Conservation (phyloP, 2,888 invertebrate species). For the Fissipunctia ypsillon region DNA sequence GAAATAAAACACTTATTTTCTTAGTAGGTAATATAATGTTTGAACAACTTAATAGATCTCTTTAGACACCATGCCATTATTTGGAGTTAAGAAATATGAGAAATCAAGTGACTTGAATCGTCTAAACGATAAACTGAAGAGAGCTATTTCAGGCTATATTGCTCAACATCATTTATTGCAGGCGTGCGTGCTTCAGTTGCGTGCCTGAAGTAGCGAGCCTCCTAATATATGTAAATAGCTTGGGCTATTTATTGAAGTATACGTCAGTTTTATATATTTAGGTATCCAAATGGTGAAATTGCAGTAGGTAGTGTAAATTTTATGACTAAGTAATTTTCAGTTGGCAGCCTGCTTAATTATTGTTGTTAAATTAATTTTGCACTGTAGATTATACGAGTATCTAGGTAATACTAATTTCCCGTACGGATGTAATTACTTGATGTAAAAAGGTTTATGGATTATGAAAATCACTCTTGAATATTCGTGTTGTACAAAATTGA, state of each 20-base stretch:
- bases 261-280: slow-evolving; percentile 41
- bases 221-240: slow-evolving; percentile 73
- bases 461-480: background rate
- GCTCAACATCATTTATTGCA: slow-evolving; percentile 67
- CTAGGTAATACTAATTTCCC: background rate
- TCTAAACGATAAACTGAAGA: slow-evolving; percentile 21
- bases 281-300: slow-evolving; percentile 41
- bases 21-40: too few relatives aligned
- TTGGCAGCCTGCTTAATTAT: slow-evolving; percentile 36
- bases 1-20: too few relatives aligned
- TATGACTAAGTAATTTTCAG: slow-evolving; percentile 38
- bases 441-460: background rate
- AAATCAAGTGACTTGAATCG: slow-evolving; percentile 26
- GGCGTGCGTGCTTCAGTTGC: slow-evolving; percentile 72
- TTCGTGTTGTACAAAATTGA: background rate
- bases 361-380: slow-evolving; percentile 46
- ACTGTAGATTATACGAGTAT: slow-evolving; percentile 37
- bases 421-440: background rate
- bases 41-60: too few relatives aligned
- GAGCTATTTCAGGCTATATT: slow-evolving; percentile 41
- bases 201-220: slow-evolving; percentile 68
- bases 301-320: slow-evolving; percentile 34
- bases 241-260: slow-evolving; percentile 62
- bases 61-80: too few relatives aligned
- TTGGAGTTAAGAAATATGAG: too few relatives aligned